Conservation (phyloP, 2,113 vertebrate genomes). For the Scytalopus superciliaris region DNA sequence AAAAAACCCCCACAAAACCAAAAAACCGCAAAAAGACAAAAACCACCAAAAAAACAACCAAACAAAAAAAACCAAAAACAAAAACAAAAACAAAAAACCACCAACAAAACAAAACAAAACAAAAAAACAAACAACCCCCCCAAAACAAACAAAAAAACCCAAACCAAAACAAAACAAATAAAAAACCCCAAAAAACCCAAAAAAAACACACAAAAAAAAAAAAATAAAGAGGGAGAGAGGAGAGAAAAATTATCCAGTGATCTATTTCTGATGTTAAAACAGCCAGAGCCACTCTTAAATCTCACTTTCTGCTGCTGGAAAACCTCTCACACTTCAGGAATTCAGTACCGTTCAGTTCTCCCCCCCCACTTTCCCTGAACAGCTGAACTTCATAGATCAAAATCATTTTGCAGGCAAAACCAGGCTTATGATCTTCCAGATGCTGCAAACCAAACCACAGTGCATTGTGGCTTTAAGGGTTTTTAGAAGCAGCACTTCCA, state of each 20-base stretch:
- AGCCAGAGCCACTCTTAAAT: not conserved
- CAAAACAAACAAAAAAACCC: no score
- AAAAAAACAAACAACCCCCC: no score
- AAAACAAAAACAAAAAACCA: no score
- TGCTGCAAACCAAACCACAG: slow-evolving; percentile 34
- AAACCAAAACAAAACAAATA: no score
- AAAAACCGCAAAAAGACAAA: no score
- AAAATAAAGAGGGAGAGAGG: not conserved
- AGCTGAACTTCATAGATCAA: slow-evolving; percentile 26
- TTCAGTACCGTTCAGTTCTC: not conserved
- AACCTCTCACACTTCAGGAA: slow-evolving; percentile 5
- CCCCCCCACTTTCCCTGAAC: not conserved
- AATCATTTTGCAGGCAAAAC: not conserved
- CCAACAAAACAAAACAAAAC: no score
- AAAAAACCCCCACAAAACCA: no score
- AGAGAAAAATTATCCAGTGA: not conserved
- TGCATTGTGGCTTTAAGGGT: not conserved
- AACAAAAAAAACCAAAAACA: no score
- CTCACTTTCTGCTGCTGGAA: not conserved
- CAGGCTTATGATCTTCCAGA: not conserved
- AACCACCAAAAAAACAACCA: no score
- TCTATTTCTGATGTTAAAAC: not conserved
- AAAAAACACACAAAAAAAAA: no score
- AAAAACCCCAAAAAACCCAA: no score
- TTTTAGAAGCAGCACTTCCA: slow-evolving; percentile 8